Conservation (phyloP, 2,888 invertebrate species). For the Brachylomia viminalis region DNA sequence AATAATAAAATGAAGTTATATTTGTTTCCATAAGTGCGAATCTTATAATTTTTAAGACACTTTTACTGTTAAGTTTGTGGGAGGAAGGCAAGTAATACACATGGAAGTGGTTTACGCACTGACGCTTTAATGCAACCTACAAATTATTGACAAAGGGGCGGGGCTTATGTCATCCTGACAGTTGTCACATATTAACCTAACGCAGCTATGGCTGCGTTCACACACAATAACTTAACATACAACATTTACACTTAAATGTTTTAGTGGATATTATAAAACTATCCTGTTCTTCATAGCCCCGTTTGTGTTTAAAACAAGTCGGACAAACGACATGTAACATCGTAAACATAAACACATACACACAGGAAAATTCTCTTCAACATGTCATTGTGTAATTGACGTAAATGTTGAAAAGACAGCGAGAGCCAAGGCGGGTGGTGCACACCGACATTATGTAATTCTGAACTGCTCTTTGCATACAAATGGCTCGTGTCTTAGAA, state of each 20-base stretch:
- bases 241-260: background rate
- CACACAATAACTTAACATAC: too few relatives aligned
- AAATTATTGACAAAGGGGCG: too few relatives aligned
- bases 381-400: slow-evolving; percentile 11
- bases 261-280: background rate
- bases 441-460: slow-evolving; percentile 46
- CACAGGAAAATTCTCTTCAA: background rate
- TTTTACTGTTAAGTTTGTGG: too few relatives aligned
- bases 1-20: too few relatives aligned
- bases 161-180: too few relatives aligned
- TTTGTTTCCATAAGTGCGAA: background rate
- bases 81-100: too few relatives aligned
- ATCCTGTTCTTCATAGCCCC: too few relatives aligned
- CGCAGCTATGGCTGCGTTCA: too few relatives aligned
- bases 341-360: background rate
- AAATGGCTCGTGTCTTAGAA: slow-evolving; percentile 32
- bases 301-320: background rate
- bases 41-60: background rate
- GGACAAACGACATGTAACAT: background rate
- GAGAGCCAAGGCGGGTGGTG: slow-evolving; percentile 31
- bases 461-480: slow-evolving; percentile 38
- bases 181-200: too few relatives aligned
- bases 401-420: slow-evolving; percentile 34
- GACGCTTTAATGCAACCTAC: too few relatives aligned
- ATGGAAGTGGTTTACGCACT: too few relatives aligned